Evolutionary conservation across 2,888 invertebrate genomes (phyloP), one percentile per base, ranked within the genome.

Genomic region (Amorpha juglandis): DNA sequence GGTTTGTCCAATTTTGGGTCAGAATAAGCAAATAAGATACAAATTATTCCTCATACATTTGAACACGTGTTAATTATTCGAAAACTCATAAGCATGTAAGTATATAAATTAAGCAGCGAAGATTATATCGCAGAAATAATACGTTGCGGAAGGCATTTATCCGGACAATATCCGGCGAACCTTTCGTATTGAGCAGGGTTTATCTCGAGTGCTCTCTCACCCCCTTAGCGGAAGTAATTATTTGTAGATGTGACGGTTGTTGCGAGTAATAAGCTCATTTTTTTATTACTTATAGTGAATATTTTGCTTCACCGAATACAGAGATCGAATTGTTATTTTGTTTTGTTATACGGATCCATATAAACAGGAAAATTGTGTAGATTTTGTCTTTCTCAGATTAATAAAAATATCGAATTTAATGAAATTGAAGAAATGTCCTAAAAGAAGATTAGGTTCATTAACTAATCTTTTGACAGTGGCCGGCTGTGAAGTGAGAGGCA

Each of bases 71-170:
- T 35, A n/a, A 35, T 2, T 35, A n/a, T 3, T 16, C 14, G 33
- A 3, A 35, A 2, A 33, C 27, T 35, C 8, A n/a, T 55, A 55
- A 55, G 1, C 9, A 19, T 1, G 50, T 19, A 50, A 19, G 19
- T 21, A 12, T 19, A 16, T 58, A 38, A 21, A 58, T 12, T 58
- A 58, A 58, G 58, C 42, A 1, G 12, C n/a, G 6, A 42, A 42
- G 58, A 58, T 58, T 58, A 55, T 55, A 58, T 58, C 58, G 12
- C 19, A 58, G 19, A 58, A 42, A 58, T 58, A 42, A 58, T 58
- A 19, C 58, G 38, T 11, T 9, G 38, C 11, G 42, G 58, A 58
- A 58, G 50, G 50, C 19, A 50, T 50, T 58, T 58, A 58, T 58
- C 58, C 58, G 16, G 4, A 58, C 58, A 58, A 58, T 58, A 58